These are phyloP conservation scores for Malurus splendens DNA, from an alignment of 2,797 vertebrate genomes.

Conservation along the genomic window DNA sequence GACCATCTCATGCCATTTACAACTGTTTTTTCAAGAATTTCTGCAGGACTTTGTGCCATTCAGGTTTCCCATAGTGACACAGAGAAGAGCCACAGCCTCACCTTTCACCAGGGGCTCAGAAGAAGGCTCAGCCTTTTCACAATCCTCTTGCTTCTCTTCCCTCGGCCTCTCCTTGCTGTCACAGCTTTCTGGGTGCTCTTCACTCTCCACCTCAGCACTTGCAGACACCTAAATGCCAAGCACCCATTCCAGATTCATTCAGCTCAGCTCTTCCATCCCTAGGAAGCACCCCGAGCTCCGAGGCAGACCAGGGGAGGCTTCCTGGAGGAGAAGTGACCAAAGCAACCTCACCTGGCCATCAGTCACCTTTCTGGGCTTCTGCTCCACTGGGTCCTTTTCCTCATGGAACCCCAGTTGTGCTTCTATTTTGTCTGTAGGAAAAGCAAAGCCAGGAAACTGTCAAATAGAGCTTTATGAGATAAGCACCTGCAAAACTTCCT, in stretches of 20 bases:
- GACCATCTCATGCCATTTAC: neutral
- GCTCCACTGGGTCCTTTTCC: constrained; percentile 82
- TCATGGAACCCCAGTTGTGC: constrained; percentile 71
- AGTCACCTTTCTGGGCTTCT: constrained; percentile 72
- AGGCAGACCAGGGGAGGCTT: neutral
- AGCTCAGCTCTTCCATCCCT: neutral
- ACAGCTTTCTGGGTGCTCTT: constrained; percentile 25
- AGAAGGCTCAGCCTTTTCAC: constrained; percentile 70
- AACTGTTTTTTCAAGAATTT: neutral
- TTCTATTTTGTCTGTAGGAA: constrained; percentile 81
- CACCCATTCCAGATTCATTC: neutral
- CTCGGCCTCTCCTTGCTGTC: constrained; percentile 49
- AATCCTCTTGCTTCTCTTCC: constrained; percentile 71
- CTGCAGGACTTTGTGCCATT: neutral
- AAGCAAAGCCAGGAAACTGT: neutral
- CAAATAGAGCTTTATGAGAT: neutral
- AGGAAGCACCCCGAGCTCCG: rapidly evolving
- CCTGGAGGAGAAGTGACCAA: neutral
- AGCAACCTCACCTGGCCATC: constrained; percentile 79
- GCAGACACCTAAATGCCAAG: neutral
- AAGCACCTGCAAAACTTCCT: neutral
- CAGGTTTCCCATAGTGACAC: rapidly evolving
- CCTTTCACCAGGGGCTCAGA: constrained; percentile 71
- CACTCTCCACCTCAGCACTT: constrained; percentile 25
- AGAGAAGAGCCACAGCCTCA: constrained; percentile 4